Evolutionary conservation across 2,888 invertebrate genomes (phyloP).

Genomic region (Antheraea assamensis): DNA sequence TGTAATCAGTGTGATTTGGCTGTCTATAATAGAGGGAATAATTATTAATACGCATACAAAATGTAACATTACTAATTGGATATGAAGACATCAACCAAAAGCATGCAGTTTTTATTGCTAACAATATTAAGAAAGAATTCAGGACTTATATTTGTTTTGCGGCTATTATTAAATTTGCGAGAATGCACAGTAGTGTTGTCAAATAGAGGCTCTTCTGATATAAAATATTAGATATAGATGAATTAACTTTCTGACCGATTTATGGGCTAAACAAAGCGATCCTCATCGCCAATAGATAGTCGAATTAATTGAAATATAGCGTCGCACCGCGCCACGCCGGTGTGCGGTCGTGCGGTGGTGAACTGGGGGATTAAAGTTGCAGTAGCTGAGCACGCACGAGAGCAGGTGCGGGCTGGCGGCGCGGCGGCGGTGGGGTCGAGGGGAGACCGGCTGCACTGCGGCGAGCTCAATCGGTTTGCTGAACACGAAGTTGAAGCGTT

Average conservation of each 20-base stretch:
- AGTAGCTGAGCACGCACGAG: conserved; percentile 64
- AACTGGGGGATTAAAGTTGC: conserved; percentile 78
- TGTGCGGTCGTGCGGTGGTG: conserved; percentile 71
- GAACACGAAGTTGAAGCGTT: conserved; percentile 73
- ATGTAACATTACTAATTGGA: neutral
- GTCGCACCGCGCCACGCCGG: conserved; percentile 63
- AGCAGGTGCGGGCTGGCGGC: conserved; percentile 58
- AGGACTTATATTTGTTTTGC: neutral
- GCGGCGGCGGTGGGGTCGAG: conserved; percentile 34
- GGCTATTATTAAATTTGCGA: conserved; percentile 39
- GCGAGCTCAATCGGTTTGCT: conserved; percentile 61
- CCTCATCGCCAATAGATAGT: conserved; percentile 69
- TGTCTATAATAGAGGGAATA: neutral
- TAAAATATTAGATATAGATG: conserved; percentile 35
- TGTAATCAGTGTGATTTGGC: neutral
- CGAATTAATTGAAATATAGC: conserved; percentile 81
- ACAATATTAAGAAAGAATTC: neutral
- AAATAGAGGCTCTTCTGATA: too few species aligned
- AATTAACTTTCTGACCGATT: conserved; percentile 42
- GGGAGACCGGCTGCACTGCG: conserved; percentile 52
- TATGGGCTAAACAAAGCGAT: conserved; percentile 67
- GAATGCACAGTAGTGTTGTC: too few species aligned
- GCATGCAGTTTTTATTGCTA: neutral
- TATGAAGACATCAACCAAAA: neutral
- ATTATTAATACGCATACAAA: neutral